These are phyloP conservation scores for Phrynocephalus vlangalii DNA, from an alignment of 2,797 vertebrate genomes.

Conservation along the genomic window DNA sequence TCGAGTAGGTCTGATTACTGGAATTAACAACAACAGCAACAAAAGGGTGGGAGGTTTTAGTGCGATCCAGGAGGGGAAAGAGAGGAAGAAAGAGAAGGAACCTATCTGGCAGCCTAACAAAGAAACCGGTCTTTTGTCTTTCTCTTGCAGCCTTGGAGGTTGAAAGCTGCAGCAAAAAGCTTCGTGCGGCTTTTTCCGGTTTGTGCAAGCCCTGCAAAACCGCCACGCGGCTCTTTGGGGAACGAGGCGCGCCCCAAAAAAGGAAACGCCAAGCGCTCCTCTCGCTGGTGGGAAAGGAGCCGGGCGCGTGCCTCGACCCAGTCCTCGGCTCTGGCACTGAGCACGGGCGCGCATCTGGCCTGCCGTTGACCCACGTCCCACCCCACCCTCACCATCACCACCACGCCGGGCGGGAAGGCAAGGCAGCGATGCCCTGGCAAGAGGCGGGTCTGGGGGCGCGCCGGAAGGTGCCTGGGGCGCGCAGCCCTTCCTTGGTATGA, in stretches of 20 bases:
- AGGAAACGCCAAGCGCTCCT: not conserved
- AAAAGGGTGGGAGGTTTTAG: slow-evolving; percentile 40
- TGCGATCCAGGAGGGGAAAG: not conserved
- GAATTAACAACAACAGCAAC: too few relatives aligned
- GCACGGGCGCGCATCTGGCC: not conserved
- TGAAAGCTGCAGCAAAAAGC: not conserved
- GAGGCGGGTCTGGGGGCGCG: too few relatives aligned
- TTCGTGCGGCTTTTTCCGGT: slow-evolving; percentile 25
- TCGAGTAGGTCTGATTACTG: too few relatives aligned
- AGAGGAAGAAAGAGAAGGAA: not conserved
- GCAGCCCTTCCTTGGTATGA: too few relatives aligned
- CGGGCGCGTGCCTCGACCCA: not conserved
- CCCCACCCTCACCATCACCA: too few relatives aligned
- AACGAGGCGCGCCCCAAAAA: not conserved
- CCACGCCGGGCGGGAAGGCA: too few relatives aligned
- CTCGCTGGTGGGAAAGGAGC: not conserved
- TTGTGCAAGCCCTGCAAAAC: slow-evolving; percentile 7
- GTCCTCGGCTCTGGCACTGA: not conserved
- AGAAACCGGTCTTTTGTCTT: not conserved
- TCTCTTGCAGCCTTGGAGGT: not conserved
- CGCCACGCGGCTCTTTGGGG: not conserved
- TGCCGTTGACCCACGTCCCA: not conserved
- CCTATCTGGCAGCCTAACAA: not conserved
- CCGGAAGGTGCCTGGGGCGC: too few relatives aligned
- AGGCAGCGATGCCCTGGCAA: too few relatives aligned